Base-by-base conservation (phyloP, 2,888 invertebrate genomes). In the Drosophila robusta region DNA sequence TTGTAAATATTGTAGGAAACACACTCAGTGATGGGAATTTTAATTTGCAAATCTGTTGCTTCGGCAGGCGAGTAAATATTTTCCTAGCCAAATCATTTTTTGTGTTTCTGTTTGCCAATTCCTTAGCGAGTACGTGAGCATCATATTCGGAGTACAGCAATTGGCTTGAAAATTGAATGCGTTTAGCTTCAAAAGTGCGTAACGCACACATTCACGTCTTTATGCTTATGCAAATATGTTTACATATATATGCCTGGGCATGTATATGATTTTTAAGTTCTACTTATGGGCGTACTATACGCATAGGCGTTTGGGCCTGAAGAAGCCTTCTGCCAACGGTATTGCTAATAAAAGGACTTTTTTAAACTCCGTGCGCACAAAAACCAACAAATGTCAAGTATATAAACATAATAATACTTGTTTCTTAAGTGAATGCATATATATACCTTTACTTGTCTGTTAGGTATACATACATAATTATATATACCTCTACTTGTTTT, bases 51-150 rank as follows among this genome's bases (percentile, higher is more conserved):
- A 52, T 56, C 38, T 39, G 5, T 42, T 47, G 55, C 46, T 22
- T 29, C 49, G 44, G 8, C 26, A n/a, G 34, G 8, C 16, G 36
- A 38, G 73, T 34, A 65, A 65, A 71, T 60, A 70, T 72, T 72
- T 58, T 65, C n/a, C 9, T 41, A 46, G 49, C 52, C 57, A 58
- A 72, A 71, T 70, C 41, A 46, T 26, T 50, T 65, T 29, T 36
- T 12, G 22, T 22, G 22, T 3, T 29, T 9, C 9, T 18, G 14
- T 64, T 45, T 51, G 34, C 32, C 8, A 62, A 46, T 55, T 38
- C 32, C 29, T 16, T 29, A 16, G n/a, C 8, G 32, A 60, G 18
- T 18, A 51, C 36, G 44, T 63, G 16, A 51, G 45, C 8, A 5
- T 8, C 34, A 49, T 49, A 47, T 62, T 36, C 44, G 9, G 6